Evolutionary conservation across 2,113 vertebrate genomes (phyloP).

Genomic region (Plectropomus leopardus): DNA sequence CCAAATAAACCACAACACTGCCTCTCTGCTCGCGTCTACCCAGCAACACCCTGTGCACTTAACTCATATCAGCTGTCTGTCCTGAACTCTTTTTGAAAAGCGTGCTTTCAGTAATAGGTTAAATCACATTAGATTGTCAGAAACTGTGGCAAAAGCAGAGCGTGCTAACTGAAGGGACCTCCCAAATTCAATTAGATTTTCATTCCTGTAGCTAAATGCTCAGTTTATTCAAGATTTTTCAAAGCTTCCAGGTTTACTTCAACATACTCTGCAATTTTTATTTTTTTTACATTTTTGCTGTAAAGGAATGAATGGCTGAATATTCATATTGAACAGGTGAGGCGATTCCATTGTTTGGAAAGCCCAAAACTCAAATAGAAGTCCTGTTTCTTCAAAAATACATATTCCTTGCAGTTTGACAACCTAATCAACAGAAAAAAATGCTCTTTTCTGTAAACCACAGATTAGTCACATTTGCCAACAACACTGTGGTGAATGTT

Average conservation of each 20-base stretch:
- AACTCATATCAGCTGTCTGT: conserved; percentile 36
- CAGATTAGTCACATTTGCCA: too few relatives aligned
- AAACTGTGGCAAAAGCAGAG: conserved; percentile 23
- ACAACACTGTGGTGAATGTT: too few relatives aligned
- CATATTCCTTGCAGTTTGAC: too few relatives aligned
- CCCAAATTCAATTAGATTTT: conserved; percentile 27
- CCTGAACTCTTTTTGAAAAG: conserved; percentile 17
- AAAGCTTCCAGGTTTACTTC: too few relatives aligned
- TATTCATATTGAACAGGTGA: too few relatives aligned
- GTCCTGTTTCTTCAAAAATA: too few relatives aligned
- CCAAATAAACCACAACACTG: conserved; percentile 61
- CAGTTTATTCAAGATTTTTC: conserved; percentile 1
- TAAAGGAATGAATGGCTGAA: too few relatives aligned
- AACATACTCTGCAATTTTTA: neutral
- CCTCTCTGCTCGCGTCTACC: conserved; percentile 36
- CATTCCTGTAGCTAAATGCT: conserved; percentile 1
- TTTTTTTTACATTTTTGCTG: conserved; percentile 1
- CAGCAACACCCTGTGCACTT: conserved; percentile 34
- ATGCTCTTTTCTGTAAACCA: too few relatives aligned
- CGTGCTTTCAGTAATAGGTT: conserved; percentile 22
- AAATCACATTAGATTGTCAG: conserved; percentile 44
- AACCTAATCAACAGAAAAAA: too few relatives aligned
- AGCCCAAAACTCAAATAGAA: too few relatives aligned
- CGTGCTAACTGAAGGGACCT: neutral
- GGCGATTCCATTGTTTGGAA: too few relatives aligned